Conservation (phyloP, 2,797 vertebrate genomes). For the Tarsius wallacei region DNA sequence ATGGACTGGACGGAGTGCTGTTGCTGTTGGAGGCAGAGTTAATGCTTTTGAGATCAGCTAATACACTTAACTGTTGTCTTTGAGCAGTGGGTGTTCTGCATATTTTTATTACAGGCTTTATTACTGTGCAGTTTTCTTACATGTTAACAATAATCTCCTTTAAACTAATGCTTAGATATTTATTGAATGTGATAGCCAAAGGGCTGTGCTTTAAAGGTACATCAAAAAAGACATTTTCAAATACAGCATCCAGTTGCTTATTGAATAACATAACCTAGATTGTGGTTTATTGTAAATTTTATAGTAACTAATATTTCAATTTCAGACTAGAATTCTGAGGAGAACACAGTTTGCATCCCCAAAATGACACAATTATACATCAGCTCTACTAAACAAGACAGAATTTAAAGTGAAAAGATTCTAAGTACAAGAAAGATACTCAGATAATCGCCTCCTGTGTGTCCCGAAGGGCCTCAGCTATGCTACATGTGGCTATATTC, state of each 20-base stretch:
- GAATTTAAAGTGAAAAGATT: conserved; percentile 47
- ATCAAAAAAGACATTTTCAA: conserved; percentile 29
- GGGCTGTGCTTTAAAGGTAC: conserved; percentile 81
- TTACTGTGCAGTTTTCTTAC: conserved; percentile 87
- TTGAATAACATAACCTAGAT: conserved; percentile 43
- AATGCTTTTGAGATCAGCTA: conserved; percentile 89
- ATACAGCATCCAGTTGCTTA: conserved; percentile 34
- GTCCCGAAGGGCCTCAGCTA: neutral
- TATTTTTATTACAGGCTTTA: conserved; percentile 89
- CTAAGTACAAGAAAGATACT: neutral
- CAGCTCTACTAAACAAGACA: conserved; percentile 4
- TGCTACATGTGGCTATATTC: too few species aligned
- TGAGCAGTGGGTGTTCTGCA: conserved; percentile 89
- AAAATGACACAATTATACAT: neutral
- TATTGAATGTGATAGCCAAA: conserved; percentile 86
- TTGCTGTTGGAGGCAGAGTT: conserved; percentile 88
- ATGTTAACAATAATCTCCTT: conserved; percentile 89
- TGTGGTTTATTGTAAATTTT: conserved; percentile 68
- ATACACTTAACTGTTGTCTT: conserved; percentile 87
- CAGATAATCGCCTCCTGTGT: neutral
- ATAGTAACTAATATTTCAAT: neutral
- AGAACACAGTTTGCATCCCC: conserved; percentile 54
- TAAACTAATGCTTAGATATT: conserved; percentile 88
- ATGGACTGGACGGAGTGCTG: conserved; percentile 84
- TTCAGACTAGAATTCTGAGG: conserved; percentile 72